phyloP scores from a whole-genome alignment of 53 echinoderm and acorn worm genomes.

The Holothuria scabra region DNA sequence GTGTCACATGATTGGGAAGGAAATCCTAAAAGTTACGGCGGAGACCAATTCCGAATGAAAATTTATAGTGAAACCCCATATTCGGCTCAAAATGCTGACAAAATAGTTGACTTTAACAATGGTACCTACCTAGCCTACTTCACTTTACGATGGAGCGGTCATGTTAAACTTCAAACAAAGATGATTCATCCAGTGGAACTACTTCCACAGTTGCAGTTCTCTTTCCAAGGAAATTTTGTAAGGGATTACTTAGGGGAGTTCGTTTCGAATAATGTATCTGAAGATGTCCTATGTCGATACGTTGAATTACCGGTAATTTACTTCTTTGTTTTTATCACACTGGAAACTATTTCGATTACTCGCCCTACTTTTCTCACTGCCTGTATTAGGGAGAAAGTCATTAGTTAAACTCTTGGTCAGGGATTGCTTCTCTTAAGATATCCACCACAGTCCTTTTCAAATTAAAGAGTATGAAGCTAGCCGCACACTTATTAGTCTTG shows the following conservation, averaged over 20 bases:
- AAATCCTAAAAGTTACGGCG: constrained; percentile 13
- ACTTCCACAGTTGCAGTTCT: constrained; percentile 4
- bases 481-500: too few species aligned
- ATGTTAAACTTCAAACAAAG: background rate
- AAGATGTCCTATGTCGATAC: constrained; percentile 22
- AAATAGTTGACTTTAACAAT: constrained; percentile 2
- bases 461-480: too few species aligned
- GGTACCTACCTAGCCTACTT: constrained; percentile 23
- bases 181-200: constrained; percentile 29
- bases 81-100: constrained; percentile 7
- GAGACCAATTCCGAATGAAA: constrained; percentile 23
- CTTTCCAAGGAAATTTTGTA: background rate
- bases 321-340: too few species aligned
- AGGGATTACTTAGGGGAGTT: constrained; percentile 4
- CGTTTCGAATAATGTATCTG: background rate
- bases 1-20: constrained; percentile 10
- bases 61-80: constrained; percentile 1
- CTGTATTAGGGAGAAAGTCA: too few species aligned
- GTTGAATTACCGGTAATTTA: background rate
- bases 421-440: too few species aligned
- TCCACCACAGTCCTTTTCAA: too few species aligned
- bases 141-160: constrained; percentile 31
- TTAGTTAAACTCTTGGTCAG: too few species aligned
- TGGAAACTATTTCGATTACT: too few species aligned
- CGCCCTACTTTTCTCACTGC: too few species aligned